phyloP scores from a whole-genome alignment of 1,140 invertebrate species.

The Diabrotica undecimpunctata region DNA sequence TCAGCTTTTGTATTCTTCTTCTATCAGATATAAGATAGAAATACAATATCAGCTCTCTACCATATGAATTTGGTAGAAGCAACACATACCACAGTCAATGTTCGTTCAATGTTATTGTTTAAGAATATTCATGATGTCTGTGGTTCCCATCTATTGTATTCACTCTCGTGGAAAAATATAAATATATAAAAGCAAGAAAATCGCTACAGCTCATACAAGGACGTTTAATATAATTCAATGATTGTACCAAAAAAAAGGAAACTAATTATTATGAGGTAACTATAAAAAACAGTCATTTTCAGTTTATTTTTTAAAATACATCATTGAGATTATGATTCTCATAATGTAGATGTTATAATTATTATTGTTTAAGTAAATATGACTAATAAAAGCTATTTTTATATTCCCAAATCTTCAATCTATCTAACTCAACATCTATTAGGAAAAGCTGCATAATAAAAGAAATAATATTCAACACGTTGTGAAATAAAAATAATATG shows the following conservation, averaged over 20 bases:
- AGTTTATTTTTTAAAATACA: too few species aligned
- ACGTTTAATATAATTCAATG: background rate
- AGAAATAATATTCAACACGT: too few species aligned
- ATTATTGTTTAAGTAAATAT: too few species aligned
- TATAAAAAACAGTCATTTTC: too few species aligned
- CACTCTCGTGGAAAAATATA: background rate
- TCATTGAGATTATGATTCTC: too few species aligned
- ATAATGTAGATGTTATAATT: too few species aligned
- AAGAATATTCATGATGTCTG: background rate
- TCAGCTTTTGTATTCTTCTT: background rate
- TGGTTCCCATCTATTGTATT: background rate
- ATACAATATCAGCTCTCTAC: conserved; percentile 2
- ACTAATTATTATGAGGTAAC: too few species aligned
- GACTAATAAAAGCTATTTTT: too few species aligned
- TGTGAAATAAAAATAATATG: too few species aligned
- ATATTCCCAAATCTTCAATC: too few species aligned
- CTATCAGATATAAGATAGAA: background rate
- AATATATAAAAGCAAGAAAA: background rate
- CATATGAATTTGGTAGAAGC: background rate
- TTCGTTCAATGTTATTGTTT: conserved; percentile 1
- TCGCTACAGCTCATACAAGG: background rate
- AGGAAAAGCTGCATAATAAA: too few species aligned
- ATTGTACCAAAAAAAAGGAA: background rate
- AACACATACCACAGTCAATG: background rate
- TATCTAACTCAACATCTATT: too few species aligned